Base-by-base conservation (phyloP, 1,140 invertebrate genomes). In the Cyclargus thomasi region DNA sequence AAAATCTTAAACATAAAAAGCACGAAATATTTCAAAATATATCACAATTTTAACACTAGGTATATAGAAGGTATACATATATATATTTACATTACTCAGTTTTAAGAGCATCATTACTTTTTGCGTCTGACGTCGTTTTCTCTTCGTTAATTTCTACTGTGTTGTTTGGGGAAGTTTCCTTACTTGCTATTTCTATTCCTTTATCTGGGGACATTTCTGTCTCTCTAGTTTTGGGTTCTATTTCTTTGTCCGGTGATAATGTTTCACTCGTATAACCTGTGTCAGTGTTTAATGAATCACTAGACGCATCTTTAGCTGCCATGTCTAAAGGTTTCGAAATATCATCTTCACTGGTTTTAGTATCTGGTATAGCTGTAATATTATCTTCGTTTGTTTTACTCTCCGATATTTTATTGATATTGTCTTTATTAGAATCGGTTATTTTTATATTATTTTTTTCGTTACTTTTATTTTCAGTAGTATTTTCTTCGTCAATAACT, bases 131-230 rank as follows among this genome's bases (percentile, higher is more conserved):
- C 18, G 20, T 20, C 20, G 20, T 3, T 20, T 59, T 59, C 18
- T 20, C 18, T 20, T 59, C 55, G 53, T 18, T 20, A 1, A 55
- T 20, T 10, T 59, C 55, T 59, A 20, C 17, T 59, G 55, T 59
- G 55, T 59, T 59, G 10, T 20, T 59, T 59, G 20, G 20, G 8
- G 17, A 59, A 7, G 18, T 8, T 18, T 20, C 18, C 18, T 53
- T 62, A 59, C 36, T 17, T 39, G 64, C 67, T 53, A 47, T 23
- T 36, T 53, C 17, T 63, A 47, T 23, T 22, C 47, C 17, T 55
- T 69, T 72, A 2, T 65, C 64, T 47, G 57, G 67, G 3, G 47
- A 80, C 53, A 29, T 47, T 53, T 74, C 65, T 20, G 21, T 21
- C 18, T 59, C 2, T 1, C 3, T 59, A 1, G 7, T 1, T 59